Percentiles rank a stretch among this genome's conserved stretches.
These are phyloP conservation scores for Zonitis immaculata DNA, from an alignment of 2,888 invertebrate genomes.

Conservation along the genomic window DNA sequence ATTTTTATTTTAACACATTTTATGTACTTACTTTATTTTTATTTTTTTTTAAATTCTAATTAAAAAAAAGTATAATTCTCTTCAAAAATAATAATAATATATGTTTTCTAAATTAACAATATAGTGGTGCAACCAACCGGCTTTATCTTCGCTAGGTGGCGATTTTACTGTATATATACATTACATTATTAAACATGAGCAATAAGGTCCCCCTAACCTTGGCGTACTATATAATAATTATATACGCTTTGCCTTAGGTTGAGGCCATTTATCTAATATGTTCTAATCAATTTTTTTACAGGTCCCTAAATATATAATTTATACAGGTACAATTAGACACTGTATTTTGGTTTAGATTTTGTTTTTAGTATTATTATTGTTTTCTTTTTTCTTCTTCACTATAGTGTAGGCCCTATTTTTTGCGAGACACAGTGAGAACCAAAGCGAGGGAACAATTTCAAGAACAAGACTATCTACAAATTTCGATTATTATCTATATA, in stretches of 20 bases:
- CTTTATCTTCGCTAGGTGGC: constrained; percentile 39
- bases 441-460: background rate
- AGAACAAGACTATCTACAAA: too few species aligned
- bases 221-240: constrained; percentile 23
- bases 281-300: constrained; percentile 21
- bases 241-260: constrained; percentile 41
- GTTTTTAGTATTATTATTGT: background rate
- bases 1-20: background rate
- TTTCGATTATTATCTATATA: too few species aligned
- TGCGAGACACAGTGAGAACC: background rate
- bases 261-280: constrained; percentile 31
- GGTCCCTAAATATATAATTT: constrained; percentile 8
- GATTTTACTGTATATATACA: constrained; percentile 17
- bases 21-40: too few species aligned
- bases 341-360: too few species aligned
- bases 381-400: too few species aligned
- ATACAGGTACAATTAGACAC: background rate
- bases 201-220: constrained; percentile 37
- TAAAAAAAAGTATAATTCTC: background rate
- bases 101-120: constrained; percentile 1
- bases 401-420: background rate
- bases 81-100: background rate
- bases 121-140: constrained; percentile 44
- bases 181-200: background rate
- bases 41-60: background rate